These are phyloP conservation scores for Balearica regulorum DNA, from an alignment of 2,797 vertebrate species.

Conservation along the genomic window DNA sequence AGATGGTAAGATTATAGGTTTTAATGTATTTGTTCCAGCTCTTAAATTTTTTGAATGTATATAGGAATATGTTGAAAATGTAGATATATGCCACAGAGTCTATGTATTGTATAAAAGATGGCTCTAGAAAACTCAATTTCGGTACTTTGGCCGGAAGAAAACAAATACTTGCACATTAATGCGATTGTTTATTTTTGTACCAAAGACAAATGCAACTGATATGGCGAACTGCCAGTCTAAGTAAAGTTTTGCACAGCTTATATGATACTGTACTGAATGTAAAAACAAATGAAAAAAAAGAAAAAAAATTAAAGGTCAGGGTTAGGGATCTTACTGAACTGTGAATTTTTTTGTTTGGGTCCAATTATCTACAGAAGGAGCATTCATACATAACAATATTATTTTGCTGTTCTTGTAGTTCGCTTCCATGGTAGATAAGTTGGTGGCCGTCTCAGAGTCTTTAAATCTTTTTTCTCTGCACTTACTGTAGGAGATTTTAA, in stretches of 20 bases:
- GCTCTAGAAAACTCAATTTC: conserved; percentile 95
- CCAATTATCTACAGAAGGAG: conserved; percentile 99
- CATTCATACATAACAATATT: conserved; percentile 85
- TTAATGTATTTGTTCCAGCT: conserved; percentile 90
- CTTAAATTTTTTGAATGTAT: conserved; percentile 96
- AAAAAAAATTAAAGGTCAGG: conserved; percentile 83
- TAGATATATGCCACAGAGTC: conserved; percentile 99
- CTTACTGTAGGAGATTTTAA: conserved; percentile 82
- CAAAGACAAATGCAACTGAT: conserved; percentile 99
- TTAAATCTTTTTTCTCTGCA: conserved; percentile 78
- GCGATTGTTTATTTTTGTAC: conserved; percentile 97
- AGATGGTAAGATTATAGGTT: conserved; percentile 82
- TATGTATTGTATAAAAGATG: conserved; percentile 97
- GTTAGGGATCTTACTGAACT: conserved; percentile 99
- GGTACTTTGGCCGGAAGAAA: conserved; percentile 84
- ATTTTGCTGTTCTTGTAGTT: conserved; percentile 83
- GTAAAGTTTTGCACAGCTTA: conserved; percentile 99
- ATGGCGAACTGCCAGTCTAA: conserved; percentile 98
- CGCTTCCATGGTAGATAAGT: conserved; percentile 85
- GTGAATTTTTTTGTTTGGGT: conserved; percentile 97
- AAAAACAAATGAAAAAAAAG: conserved; percentile 79
- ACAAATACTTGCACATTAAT: conserved; percentile 98
- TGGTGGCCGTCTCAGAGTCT: conserved; percentile 80
- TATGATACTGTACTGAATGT: conserved; percentile 99
- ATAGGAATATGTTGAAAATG: conserved; percentile 95